These are phyloP conservation scores for Troides aeacus DNA, from an alignment of 2,888 invertebrate genomes.

Conservation along the genomic window DNA sequence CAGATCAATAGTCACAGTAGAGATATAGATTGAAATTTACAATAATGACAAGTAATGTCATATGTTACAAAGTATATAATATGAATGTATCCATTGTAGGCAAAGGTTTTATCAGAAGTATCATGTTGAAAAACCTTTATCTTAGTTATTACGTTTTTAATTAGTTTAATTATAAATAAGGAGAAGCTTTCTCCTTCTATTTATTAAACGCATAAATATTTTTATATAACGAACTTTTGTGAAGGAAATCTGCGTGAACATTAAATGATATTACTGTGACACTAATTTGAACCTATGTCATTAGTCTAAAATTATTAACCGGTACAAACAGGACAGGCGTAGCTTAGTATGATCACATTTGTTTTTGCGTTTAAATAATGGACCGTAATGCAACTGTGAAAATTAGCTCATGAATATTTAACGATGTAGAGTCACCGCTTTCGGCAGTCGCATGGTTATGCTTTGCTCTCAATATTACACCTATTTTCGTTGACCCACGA, in stretches of 20 bases:
- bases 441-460: slow-evolving; percentile 8
- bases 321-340: slow-evolving; percentile 13
- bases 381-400: slow-evolving; percentile 9
- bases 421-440: slow-evolving; percentile 15
- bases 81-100: no score
- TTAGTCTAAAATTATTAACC: slow-evolving; percentile 2
- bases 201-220: not conserved
- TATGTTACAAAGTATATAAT: no score
- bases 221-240: not conserved
- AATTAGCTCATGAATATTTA: slow-evolving; percentile 22
- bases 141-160: no score
- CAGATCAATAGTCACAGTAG: not conserved
- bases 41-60: no score
- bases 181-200: no score
- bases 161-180: no score
- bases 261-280: not conserved
- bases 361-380: slow-evolving; percentile 20
- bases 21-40: no score
- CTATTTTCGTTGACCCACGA: slow-evolving; percentile 1
- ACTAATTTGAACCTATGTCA: not conserved
- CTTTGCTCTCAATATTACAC: slow-evolving; percentile 8
- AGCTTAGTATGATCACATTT: slow-evolving; percentile 16
- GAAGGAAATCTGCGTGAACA: not conserved
- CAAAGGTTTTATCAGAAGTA: no score
- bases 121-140: no score